Base-by-base conservation (phyloP, 2,797 vertebrate species). In the Enteromius argenteus region DNA sequence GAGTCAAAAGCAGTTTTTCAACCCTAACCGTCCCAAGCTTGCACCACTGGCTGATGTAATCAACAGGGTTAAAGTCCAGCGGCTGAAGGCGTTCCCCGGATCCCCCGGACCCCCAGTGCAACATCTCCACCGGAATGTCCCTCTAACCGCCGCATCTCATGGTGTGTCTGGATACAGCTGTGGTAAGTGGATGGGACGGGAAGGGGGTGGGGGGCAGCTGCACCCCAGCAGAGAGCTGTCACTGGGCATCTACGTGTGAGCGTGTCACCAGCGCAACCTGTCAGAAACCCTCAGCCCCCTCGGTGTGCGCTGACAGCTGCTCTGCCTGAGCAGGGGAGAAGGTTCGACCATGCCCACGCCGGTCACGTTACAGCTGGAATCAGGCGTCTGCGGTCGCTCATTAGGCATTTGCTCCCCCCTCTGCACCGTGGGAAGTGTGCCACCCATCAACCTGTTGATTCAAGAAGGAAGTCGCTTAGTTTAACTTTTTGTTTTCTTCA, bases 161-260 rank as follows among this genome's bases (percentile, higher is more conserved):
- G 71, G 84, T 85, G 66, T 86, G 75, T 92, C 88, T 89, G 90
- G 90, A 91, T 91, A 84, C 89, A 92, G 90, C 92, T 93, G 92
- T 89, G 81, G 88, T 85, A 64, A 75, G 82, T 84, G 72, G 35
- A 58, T 72, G 44, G 58, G 49, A 71, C 76, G 75, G 66, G 67
- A 35, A 4, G 60, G 21, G 74, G 80, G 90, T 88, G 92, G 91
- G 92, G 89, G 92, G 89, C 87, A 92, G 91, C 93, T 93, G 92
- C 92, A 89, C 92, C 92, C 93, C 93, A 90, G 92, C 90, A 76
- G 93, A 62, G 94, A 94, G 86, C 93, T 94, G 94, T 95, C 95
- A 91, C 87, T 85, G 92, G 92, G 92, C 92, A 94, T 94, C 93
- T 92, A 91, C 89, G 88, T 94, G 91, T 87, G 73, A 71, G 68